These are phyloP conservation scores for Phocoena sinus DNA, from an alignment of 2,113 vertebrate genomes.

Conservation along the genomic window DNA sequence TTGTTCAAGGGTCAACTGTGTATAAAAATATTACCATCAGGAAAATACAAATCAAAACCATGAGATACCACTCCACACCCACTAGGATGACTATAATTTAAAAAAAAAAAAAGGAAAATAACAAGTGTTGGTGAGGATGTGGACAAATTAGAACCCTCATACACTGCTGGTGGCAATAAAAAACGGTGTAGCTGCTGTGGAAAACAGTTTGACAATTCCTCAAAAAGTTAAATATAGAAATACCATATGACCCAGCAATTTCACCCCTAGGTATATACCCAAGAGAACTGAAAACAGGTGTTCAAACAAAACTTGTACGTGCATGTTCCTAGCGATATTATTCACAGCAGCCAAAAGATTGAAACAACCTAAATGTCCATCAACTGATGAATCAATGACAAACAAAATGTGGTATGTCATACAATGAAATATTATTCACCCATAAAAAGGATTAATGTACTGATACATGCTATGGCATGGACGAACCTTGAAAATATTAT, in stretches of 20 bases:
- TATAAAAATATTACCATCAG: not conserved
- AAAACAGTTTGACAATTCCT: not conserved
- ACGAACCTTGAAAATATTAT: not conserved
- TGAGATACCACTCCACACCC: not conserved
- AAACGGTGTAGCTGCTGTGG: not conserved
- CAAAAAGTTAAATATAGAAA: not conserved
- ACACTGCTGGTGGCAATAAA: not conserved
- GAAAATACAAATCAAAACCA: not conserved
- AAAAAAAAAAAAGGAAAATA: not conserved
- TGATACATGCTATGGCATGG: too few species aligned
- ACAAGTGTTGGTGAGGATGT: not conserved
- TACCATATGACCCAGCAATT: not conserved
- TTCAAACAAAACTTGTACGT: not conserved
- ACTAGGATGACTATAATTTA: not conserved
- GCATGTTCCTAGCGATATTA: not conserved
- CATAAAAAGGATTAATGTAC: not conserved
- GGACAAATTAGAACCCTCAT: not conserved
- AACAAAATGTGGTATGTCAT: not conserved
- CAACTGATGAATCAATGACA: not conserved
- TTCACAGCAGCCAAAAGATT: not conserved
- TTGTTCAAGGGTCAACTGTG: not conserved
- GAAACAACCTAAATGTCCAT: not conserved
- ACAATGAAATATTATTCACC: not conserved
- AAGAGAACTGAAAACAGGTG: not conserved
- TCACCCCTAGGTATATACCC: not conserved